Evolutionary conservation across 1,140 invertebrate genomes (phyloP), one percentile per base, ranked within the genome.

Genomic region (Lordiphosa mommai): DNA sequence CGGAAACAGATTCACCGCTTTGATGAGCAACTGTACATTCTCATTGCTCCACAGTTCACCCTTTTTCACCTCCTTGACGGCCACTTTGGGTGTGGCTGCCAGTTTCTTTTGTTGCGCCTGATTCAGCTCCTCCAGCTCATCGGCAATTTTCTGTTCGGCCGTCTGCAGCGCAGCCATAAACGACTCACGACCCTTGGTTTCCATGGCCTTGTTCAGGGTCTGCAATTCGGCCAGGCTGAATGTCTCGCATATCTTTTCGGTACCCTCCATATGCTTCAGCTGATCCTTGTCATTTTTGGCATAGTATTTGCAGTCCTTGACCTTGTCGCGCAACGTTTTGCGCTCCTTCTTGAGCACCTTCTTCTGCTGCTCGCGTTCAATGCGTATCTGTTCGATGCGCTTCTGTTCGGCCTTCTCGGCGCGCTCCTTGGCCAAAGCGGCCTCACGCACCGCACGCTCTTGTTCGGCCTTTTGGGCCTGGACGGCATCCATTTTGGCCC

Each of bases 1-100:
- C 0, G 98, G 97, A 88, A 99, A 99, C 1, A 99, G 87, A 90
- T 98, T 99, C 0, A 99, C 97, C 29, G 96, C 97, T 89, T 99
- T 99, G 12, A 99, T 97, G 1, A 99, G 91, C 10, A 98, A 88
- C 70, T 97, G 95, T 0, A 97, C 90, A 69, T 92, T 91, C 73
- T 99, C 97, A 48, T 92, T 92, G 12, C 90, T 92, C 98, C 98
- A 99, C 4, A 92, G 90, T 5, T 92, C 89, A 9, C 41, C 36
- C 52, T 88, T 89, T 23, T 88, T 88, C 3, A 90, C 74, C 23
- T 89, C 88, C 52, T 91, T 91, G 0, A 87, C 86, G n/a, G 89
- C 82, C 6, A 68, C 40, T 44, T 87, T 72, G 1, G 71, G 66
- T 4, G 76, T 60, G 10, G 29, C 30, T 3, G 49, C 40, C 38